Percentiles rank a stretch among this genome's conserved stretches.
These are phyloP conservation scores for Druon quercuslanigerum DNA, from an alignment of 1,140 invertebrate genomes.

Conservation along the genomic window DNA sequence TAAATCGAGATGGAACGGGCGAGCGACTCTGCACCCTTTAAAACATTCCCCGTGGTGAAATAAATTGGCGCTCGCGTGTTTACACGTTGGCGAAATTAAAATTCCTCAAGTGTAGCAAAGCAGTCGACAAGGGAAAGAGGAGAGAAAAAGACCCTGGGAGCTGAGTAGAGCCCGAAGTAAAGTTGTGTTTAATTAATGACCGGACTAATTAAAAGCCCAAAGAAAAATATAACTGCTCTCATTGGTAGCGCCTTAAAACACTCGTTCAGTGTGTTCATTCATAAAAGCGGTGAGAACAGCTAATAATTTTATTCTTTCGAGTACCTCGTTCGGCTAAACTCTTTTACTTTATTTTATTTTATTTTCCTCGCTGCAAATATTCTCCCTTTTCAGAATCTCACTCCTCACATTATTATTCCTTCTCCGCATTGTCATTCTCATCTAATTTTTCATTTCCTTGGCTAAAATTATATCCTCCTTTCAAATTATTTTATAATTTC, in stretches of 20 bases:
- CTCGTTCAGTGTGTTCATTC: slow-evolving; percentile 51
- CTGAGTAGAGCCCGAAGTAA: slow-evolving; percentile 37
- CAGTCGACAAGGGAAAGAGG: slow-evolving; percentile 35
- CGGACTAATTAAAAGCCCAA: slow-evolving; percentile 60
- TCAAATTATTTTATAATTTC: no score
- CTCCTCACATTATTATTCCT: not conserved
- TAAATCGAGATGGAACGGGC: not conserved
- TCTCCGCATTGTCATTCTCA: not conserved
- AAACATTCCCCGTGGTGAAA: slow-evolving; percentile 56
- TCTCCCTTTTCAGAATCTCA: not conserved
- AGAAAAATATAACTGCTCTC: slow-evolving; percentile 53
- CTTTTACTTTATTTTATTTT: not conserved
- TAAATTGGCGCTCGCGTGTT: slow-evolving; percentile 59
- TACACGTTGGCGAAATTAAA: slow-evolving; percentile 60
- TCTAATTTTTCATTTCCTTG: no score
- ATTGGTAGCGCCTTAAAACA: slow-evolving; percentile 39
- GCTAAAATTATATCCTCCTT: no score
- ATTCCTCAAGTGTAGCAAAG: slow-evolving; percentile 56
- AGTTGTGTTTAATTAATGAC: slow-evolving; percentile 61
- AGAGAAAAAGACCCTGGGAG: not conserved
- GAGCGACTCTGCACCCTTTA: slow-evolving; percentile 41
- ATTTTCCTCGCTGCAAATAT: not conserved
- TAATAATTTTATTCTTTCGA: slow-evolving; percentile 43
- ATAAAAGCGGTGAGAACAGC: slow-evolving; percentile 36
- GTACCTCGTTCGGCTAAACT: slow-evolving; percentile 11